These are phyloP conservation scores for Melanerpes formicivorus DNA, from an alignment of 2,113 vertebrate genomes.

Conservation along the genomic window DNA sequence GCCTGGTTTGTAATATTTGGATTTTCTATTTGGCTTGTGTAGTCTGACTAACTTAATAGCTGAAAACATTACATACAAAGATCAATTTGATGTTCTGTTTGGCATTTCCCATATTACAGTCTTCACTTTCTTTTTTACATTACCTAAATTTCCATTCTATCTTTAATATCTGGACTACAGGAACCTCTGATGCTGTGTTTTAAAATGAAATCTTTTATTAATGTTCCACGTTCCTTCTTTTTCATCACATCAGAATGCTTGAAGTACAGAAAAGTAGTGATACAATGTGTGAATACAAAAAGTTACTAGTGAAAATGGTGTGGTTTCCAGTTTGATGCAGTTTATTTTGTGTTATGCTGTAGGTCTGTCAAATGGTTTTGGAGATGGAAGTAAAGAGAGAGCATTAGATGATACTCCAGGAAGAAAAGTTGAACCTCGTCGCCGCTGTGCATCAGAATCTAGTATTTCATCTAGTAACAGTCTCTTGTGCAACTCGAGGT, in stretches of 20 bases:
- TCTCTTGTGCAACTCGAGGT: constrained; percentile 90
- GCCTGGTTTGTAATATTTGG: not conserved
- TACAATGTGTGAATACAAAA: not conserved
- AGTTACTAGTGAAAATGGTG: not conserved
- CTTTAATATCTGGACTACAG: not conserved
- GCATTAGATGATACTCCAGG: constrained; percentile 72
- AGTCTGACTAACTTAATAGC: not conserved
- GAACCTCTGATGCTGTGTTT: not conserved
- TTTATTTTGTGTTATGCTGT: constrained; percentile 36
- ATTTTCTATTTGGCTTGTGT: not conserved
- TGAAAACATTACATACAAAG: not conserved
- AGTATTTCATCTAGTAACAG: constrained; percentile 95
- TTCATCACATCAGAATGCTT: not conserved
- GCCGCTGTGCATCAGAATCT: constrained; percentile 95
- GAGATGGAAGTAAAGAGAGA: constrained; percentile 79
- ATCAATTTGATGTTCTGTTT: not conserved
- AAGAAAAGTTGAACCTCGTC: constrained; percentile 84
- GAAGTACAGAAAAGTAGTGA: not conserved
- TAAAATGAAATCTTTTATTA: not conserved
- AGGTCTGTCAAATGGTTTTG: constrained; percentile 92
- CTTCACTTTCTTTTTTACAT: not conserved
- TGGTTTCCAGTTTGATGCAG: constrained; percentile 21
- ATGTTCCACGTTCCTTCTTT: not conserved
- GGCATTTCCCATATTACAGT: not conserved
- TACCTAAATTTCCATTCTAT: not conserved